Conservation (phyloP, 2,113 vertebrate genomes). For the Carollia perspicillata region DNA sequence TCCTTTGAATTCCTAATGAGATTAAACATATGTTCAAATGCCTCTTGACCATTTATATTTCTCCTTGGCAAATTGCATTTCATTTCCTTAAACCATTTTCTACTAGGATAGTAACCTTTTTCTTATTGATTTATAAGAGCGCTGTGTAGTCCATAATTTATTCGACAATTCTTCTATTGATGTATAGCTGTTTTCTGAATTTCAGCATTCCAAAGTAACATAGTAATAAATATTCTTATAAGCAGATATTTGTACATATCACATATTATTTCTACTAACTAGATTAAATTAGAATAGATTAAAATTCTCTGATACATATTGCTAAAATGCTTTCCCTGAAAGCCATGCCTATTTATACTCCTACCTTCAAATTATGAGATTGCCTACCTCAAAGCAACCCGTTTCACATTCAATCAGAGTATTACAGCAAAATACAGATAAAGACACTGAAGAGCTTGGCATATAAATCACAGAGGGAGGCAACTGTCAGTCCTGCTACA, state of each 20-base stretch:
- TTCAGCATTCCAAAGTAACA: constrained; percentile 18
- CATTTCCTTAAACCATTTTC: constrained; percentile 6
- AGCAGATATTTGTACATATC: not conserved
- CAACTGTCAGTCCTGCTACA: not conserved
- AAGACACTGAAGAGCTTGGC: not conserved
- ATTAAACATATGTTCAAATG: not conserved
- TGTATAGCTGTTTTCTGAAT: not conserved
- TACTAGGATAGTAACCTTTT: not conserved
- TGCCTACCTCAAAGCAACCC: not conserved
- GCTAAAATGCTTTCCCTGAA: constrained; percentile 33
- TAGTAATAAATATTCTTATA: not conserved
- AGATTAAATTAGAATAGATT: constrained; percentile 11
- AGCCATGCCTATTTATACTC: not conserved
- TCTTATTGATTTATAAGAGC: not conserved
- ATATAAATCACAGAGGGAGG: not conserved
- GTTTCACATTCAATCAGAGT: not conserved
- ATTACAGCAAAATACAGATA: not conserved
- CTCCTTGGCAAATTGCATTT: not conserved
- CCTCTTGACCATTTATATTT: not conserved
- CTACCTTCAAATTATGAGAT: not conserved
- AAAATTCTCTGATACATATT: not conserved
- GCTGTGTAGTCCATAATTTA: not conserved
- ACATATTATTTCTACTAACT: not conserved
- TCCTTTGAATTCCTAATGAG: constrained; percentile 6
- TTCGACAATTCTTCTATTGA: not conserved